A percentile compares a stretch with the other conserved stretches of the same genome.
Conservation (phyloP, 2,113 vertebrate genomes). For the Corydoras sp. region DNA sequence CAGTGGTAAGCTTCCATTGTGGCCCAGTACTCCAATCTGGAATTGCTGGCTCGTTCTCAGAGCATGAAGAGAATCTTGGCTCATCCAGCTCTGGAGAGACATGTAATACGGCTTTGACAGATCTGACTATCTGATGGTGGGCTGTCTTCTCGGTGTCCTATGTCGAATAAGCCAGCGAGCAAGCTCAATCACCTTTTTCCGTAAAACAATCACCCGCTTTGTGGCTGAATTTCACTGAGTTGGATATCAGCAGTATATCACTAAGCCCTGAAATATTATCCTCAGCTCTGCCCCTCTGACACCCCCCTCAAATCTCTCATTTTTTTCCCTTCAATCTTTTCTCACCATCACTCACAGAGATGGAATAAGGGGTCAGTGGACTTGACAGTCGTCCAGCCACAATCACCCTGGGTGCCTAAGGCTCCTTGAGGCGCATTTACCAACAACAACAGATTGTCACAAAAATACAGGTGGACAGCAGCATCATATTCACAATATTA, state of each 20-base stretch:
- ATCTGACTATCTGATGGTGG: conserved; percentile 30
- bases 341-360: conserved; percentile 11
- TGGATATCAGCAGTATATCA: conserved; percentile 30
- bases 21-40: conserved; percentile 2
- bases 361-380: conserved; percentile 21
- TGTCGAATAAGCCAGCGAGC: conserved; percentile 37
- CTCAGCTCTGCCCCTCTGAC: conserved; percentile 1
- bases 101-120: conserved; percentile 46
- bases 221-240: conserved; percentile 43
- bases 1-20: conserved; percentile 12
- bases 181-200: conserved; percentile 26
- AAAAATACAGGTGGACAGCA: too few relatives aligned
- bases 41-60: too few relatives aligned
- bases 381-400: conserved; percentile 18
- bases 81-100: conserved; percentile 46
- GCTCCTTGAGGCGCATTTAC: conserved; percentile 45
- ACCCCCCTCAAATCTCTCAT: neutral
- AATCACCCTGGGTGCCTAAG: conserved; percentile 20
- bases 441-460: conserved; percentile 5
- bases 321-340: neutral
- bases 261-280: conserved; percentile 48
- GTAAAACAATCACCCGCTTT: conserved; percentile 39
- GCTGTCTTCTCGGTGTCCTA: conserved; percentile 21
- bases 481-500: too few relatives aligned
- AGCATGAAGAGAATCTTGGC: conserved; percentile 1